phyloP scores from a whole-genome alignment of 2,113 vertebrate genomes.

The Channa maculata region DNA sequence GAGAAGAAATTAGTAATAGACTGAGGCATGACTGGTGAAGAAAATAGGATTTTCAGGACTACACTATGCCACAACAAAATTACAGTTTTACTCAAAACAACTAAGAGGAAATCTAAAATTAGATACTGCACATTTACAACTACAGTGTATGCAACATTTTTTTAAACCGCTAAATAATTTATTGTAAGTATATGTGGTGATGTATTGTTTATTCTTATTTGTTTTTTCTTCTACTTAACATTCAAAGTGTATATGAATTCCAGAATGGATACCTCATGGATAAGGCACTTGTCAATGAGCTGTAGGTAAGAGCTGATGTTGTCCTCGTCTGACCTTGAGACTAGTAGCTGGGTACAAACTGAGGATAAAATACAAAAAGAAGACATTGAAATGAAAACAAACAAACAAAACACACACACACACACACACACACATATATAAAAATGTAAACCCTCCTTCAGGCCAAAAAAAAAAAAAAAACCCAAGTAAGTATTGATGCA shows the following conservation, averaged over 20 bases:
- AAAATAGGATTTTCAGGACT: background rate
- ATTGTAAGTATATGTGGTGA: too few species aligned
- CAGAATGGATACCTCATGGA: slow-evolving; percentile 89
- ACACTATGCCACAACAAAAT: background rate
- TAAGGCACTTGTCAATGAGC: slow-evolving; percentile 98
- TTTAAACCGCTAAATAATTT: too few species aligned
- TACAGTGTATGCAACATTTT: too few species aligned
- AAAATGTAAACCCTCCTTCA: background rate
- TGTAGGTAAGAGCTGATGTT: slow-evolving; percentile 99
- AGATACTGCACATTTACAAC: too few species aligned
- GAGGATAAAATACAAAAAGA: slow-evolving; percentile 13
- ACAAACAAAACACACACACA: background rate
- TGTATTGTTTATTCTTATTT: too few species aligned
- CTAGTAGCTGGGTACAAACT: slow-evolving; percentile 98
- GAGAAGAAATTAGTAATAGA: slow-evolving; percentile 7
- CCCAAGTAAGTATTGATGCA: background rate
- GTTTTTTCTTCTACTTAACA: too few species aligned
- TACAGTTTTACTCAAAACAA: background rate
- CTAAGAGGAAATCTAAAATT: too few species aligned
- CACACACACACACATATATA: too few species aligned
- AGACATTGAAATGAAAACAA: background rate
- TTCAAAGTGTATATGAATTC: background rate
- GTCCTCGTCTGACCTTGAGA: slow-evolving; percentile 96
- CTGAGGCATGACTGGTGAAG: background rate
- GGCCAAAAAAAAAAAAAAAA: background rate